phyloP scores from a whole-genome alignment of 2,797 vertebrate species.

The Cyclopterus lumpus region DNA sequence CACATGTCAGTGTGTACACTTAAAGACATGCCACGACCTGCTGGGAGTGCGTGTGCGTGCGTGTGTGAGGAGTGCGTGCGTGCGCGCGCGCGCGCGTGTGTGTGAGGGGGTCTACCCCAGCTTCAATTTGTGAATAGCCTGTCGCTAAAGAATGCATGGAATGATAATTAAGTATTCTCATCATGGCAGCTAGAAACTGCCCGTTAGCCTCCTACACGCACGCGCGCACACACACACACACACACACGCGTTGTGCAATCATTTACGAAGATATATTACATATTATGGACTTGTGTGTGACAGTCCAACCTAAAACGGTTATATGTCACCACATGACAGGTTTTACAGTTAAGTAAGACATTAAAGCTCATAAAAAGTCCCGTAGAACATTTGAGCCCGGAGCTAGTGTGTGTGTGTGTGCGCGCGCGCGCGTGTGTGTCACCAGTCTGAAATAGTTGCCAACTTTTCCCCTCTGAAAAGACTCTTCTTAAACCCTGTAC shows the following conservation, averaged over 20 bases:
- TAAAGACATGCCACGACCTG: constrained; percentile 43
- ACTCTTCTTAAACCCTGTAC: not conserved
- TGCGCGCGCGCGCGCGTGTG: too few relatives aligned
- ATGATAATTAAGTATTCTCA: constrained; percentile 29
- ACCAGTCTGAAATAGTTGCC: not conserved
- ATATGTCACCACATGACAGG: not conserved
- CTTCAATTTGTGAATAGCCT: not conserved
- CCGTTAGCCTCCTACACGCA: not conserved
- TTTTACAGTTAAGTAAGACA: constrained; percentile 20
- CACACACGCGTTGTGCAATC: too few relatives aligned
- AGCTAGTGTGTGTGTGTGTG: too few relatives aligned
- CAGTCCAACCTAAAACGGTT: not conserved
- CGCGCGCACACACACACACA: not conserved
- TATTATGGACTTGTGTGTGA: not conserved
- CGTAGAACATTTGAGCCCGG: not conserved
- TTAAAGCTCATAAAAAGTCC: not conserved
- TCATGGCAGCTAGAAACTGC: constrained; percentile 22
- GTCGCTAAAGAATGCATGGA: constrained; percentile 53
- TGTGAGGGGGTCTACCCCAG: not conserved
- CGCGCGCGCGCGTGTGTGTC: not conserved
- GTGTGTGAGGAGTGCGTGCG: not conserved
- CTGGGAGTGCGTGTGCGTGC: not conserved
- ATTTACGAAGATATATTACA: constrained; percentile 30
- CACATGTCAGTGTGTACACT: not conserved
- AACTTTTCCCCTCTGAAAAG: not conserved